A percentile compares a stretch with the other conserved stretches of the same genome.
These are phyloP conservation scores for Amblyjoppa fuscipennis DNA, from an alignment of 2,888 invertebrate genomes.

Conservation along the genomic window DNA sequence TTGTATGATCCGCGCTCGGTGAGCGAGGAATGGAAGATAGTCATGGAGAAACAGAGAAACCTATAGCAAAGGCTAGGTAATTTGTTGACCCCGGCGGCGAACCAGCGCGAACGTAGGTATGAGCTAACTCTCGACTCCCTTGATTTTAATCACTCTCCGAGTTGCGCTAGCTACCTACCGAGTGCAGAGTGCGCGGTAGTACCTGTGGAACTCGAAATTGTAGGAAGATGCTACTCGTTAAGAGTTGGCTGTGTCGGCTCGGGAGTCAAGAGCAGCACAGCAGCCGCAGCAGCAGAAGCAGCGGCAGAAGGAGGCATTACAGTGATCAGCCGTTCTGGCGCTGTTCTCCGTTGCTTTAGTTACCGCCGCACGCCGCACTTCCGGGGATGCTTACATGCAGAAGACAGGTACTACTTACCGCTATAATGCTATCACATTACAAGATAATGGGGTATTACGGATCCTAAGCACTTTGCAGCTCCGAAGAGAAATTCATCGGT, in stretches of 20 bases:
- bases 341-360: slow-evolving; percentile 52
- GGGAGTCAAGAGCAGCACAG: slow-evolving; percentile 35
- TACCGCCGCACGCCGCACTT: slow-evolving; percentile 61
- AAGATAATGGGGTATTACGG: slow-evolving; percentile 80
- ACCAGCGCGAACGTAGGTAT: slow-evolving; percentile 35
- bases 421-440: slow-evolving; percentile 81
- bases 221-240: slow-evolving; percentile 79
- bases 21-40: slow-evolving; percentile 29
- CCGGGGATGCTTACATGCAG: slow-evolving; percentile 72
- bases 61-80: slow-evolving; percentile 27
- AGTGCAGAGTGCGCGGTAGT: slow-evolving; percentile 65
- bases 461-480: slow-evolving; percentile 74
- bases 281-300: slow-evolving; percentile 54
- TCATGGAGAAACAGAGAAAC: slow-evolving; percentile 2
- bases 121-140: slow-evolving; percentile 44
- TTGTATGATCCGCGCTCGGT: slow-evolving; percentile 20
- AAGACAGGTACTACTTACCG: slow-evolving; percentile 80
- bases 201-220: slow-evolving; percentile 75
- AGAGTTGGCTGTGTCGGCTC: slow-evolving; percentile 51
- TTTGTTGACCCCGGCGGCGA: slow-evolving; percentile 58
- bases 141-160: slow-evolving; percentile 67
- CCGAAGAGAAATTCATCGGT: slow-evolving; percentile 71
- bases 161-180: slow-evolving; percentile 30
- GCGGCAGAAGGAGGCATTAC: slow-evolving; percentile 73
- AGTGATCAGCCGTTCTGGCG: slow-evolving; percentile 73